Evolutionary conservation across 2,888 invertebrate species (phyloP), one percentile per base, ranked within the genome.

Genomic region (Lepidochrysops patricia): DNA sequence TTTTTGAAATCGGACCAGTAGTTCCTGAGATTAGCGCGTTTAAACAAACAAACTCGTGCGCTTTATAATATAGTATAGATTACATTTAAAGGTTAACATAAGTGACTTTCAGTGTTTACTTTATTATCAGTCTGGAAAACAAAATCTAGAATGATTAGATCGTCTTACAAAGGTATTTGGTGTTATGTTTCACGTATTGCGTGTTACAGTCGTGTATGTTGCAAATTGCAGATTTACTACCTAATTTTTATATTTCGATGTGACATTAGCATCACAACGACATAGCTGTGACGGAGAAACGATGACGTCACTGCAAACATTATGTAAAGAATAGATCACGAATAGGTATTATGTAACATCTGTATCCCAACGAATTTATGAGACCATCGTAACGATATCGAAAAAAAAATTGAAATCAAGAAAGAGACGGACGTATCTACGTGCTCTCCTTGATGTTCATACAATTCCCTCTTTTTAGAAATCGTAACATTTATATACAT

Each of bases 151-250:
- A 19, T 19, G 9, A 13, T 43, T 9, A 9, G 12, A 19, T 23
- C n/a, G n/a, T 19, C 9, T 43, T 43, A 9, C 43, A 9, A 15
- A 43, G 9, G 9, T 19, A 19, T 2, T 23, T 43, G 9, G 43
- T 43, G 43, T 43, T 19, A 3, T 19, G 19, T 43, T 43, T 43
- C 43, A 43, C 43, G 43, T 9, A 19, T 19, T 43, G 1, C 19
- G 19, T 23, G 19, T 19, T 19, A 12, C 43, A 12, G 4, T 43
- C 2, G 12, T 4, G 5, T 35, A 35, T 9, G n/a, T 27, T 27
- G 26, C 52, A 52, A 52, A 52, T 52, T 52, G 50, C 9, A 52
- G 6, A 52, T 52, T 52, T 27, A 7, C 27, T 50, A 26, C 26
- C 5, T 6, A 26, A 27, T 52, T 52, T 52, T 25, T 4, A 13